A percentile compares a stretch with the other conserved stretches of the same genome.
phyloP scores from a whole-genome alignment of 2,888 invertebrate species.

The Sesamia inferens region DNA sequence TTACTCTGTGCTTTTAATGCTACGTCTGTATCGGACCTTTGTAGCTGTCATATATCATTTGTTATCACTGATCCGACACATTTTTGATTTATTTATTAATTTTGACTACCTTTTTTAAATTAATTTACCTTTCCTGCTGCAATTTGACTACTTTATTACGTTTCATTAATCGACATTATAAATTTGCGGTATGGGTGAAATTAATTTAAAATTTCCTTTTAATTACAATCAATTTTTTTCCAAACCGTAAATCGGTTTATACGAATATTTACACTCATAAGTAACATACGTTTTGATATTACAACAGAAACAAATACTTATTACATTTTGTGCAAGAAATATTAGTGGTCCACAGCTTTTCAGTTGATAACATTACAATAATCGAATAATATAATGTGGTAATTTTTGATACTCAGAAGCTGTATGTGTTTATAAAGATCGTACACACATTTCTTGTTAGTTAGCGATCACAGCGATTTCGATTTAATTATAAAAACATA shows the following conservation, averaged over 20 bases:
- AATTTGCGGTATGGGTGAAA: not conserved
- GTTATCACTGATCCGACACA: constrained; percentile 7
- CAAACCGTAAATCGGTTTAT: not conserved
- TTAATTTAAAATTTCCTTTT: not conserved
- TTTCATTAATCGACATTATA: too few species aligned
- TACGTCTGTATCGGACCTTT: constrained; percentile 32
- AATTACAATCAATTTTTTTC: not conserved
- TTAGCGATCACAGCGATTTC: constrained; percentile 1
- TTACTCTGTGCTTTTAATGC: constrained; percentile 43
- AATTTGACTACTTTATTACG: not conserved
- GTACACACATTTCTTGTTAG: not conserved
- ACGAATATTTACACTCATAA: too few species aligned
- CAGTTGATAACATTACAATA: too few species aligned
- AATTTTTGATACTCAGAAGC: too few species aligned
- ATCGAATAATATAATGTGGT: too few species aligned
- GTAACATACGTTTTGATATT: too few species aligned
- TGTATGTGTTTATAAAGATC: too few species aligned
- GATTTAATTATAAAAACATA: not conserved
- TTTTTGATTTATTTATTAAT: not conserved
- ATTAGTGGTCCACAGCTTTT: too few species aligned
- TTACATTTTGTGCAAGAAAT: too few species aligned
- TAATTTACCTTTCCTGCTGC: not conserved
- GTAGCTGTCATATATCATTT: constrained; percentile 42
- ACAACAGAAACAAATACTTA: too few species aligned
- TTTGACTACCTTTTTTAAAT: not conserved